Base-by-base conservation (phyloP, 2,797 vertebrate genomes). In the Chiloscyllium punctatum region DNA sequence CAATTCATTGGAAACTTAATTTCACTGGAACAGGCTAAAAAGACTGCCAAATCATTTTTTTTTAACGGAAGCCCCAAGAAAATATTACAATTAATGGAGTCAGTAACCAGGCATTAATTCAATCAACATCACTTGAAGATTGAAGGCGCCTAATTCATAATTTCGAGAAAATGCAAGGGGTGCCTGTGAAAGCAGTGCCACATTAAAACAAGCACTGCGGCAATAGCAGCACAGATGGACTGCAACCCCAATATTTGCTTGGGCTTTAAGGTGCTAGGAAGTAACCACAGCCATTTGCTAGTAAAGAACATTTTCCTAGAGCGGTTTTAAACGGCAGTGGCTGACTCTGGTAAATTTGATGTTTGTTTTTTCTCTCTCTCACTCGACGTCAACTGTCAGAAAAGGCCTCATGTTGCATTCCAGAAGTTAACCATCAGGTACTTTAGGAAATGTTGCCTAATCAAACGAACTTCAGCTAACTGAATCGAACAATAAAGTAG, bases 101-200 rank as follows among this genome's bases (percentile, higher is more conserved):
- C 97, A 98, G 97, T 97, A 98, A 98, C 97, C 97, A 98, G 98
- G 97, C 97, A 97, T 97, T 98, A 98, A 98, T 98, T 98, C 97
- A 98, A 98, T 98, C 97, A 97, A 97, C 97, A 98, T 98, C 97
- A 98, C 98, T 98, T 98, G 97, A 97, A 97, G 97, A 98, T 96
- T 97, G 97, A 98, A 98, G 97, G 97, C 97, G 98, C 97, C 98
- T 98, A 97, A 97, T 97, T 98, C 98, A 98, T 98, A 98, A 98
- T 98, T 98, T 98, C 98, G 98, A 97, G 97, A 97, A 97, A 98
- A 98, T 98, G 97, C 97, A 97, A 98, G 97, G 96, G 96, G 97
- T 97, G 98, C 97, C 97, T 98, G 97, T 97, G 97, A 97, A 97
- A 97, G 97, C 4, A 48, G 66, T 9, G 53, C 94, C 57, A 51